Evolutionary conservation across 2,888 invertebrate genomes (phyloP).

Genomic region (Scaptomyza reducta): DNA sequence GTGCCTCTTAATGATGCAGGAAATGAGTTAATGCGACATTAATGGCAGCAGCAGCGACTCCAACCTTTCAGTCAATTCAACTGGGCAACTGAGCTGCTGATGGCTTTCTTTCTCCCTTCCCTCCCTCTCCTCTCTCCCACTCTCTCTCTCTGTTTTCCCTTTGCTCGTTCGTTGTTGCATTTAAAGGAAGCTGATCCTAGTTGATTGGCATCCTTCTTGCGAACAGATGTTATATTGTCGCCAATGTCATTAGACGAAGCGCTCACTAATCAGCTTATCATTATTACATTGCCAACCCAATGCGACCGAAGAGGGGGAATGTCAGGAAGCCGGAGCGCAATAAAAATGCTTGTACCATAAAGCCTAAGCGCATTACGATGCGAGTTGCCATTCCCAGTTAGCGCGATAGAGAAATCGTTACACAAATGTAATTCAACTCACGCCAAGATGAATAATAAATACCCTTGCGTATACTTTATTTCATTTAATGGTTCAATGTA

Average conservation of each 20-base stretch:
- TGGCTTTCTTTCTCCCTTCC: background rate
- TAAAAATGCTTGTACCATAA: constrained; percentile 55
- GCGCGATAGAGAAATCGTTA: constrained; percentile 5
- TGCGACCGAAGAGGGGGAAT: background rate
- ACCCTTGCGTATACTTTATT: background rate
- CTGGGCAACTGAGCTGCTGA: background rate
- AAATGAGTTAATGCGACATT: constrained; percentile 72
- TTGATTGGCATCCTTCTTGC: constrained; percentile 26
- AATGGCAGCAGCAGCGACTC: constrained; percentile 35
- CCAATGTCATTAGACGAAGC: constrained; percentile 66
- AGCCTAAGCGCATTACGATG: constrained; percentile 48
- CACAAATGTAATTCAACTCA: background rate
- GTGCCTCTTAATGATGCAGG: constrained; percentile 71
- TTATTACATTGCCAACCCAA: constrained; percentile 57
- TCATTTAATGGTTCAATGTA: no score
- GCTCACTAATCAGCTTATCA: constrained; percentile 74
- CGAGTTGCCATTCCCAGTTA: constrained; percentile 23
- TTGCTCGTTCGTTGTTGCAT: constrained; percentile 14
- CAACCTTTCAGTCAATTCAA: background rate
- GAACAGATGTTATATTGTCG: constrained; percentile 53
- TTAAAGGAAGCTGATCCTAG: constrained; percentile 26
- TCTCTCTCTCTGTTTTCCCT: background rate
- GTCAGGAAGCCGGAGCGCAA: constrained; percentile 24
- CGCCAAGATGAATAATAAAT: background rate
- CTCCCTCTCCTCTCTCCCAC: background rate